Evolutionary conservation across 2,113 vertebrate genomes (phyloP), one percentile per base, ranked within the genome.

Genomic region (Ariopsis seemanni): DNA sequence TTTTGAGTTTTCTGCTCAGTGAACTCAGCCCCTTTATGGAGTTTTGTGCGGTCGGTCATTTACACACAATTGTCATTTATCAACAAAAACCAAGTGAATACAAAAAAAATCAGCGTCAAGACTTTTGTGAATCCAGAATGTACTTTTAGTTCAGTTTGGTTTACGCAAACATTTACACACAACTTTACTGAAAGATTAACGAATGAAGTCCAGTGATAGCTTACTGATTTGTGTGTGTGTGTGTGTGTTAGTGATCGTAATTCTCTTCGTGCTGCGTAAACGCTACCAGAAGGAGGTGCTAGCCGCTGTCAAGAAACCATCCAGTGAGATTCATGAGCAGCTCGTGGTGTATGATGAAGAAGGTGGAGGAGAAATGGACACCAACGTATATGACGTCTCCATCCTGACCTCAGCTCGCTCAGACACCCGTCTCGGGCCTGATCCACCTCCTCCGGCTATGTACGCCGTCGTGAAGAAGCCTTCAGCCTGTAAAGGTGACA

Each of bases 301-400:
- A 0, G 91, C 95, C 3, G 93, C 93, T 0, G 89, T 96, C 90
- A 90, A 95, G 77, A 98, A 97, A 92, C 95, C 92, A 0, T 95
- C 95, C 22, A 94, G 96, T 0, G 98, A 99, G 92, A 98, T 99
- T 90, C 97, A 97, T 0, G 98, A 99, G 95, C 98, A 99, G 94
- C 95, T 99, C 85, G 97, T 99, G 85, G 97, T 95, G 4, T 99
- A 99, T 0, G 97, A 99, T 0, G 98, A 99, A 91, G 98, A 99
- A 92, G 98, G 98, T 0, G 98, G 98, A 0, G 98, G 98, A 0
- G 98, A 99, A 94, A 99, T 99, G 98, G 98, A 99, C 93, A 99
- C 98, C 67, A 98, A 96, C 53, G 97, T 97, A 90, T 99, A 98
- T 0, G 98, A 99, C 0, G 97, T 99, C 34, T 98, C 97, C 0